Base-by-base conservation (phyloP, 2,113 vertebrate genomes). In the Sus scrofa region DNA sequence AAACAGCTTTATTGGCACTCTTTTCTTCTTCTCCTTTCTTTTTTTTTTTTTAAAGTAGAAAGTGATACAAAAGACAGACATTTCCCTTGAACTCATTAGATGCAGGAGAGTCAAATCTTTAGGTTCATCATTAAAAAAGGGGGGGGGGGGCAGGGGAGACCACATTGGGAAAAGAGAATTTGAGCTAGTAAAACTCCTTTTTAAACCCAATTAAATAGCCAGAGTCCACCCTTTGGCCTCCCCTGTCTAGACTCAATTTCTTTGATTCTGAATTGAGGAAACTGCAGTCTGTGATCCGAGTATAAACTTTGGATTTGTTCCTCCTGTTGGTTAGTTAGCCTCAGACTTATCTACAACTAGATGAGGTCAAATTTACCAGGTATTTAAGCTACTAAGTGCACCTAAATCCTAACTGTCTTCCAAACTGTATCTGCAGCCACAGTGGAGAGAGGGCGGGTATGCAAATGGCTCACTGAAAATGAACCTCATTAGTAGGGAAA, bases 31-130 rank as follows among this genome's bases (percentile, higher is more conserved):
- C 20, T 56, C n/a, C 56, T 56, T 12, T 32, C 24, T 54, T 56
- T 19, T n/a, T 78, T 70, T 34, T 39, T 77, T 27, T 52, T 70
- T n/a, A 5, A 22, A 62, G 39, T 56, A 74, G 34, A 87, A 92
- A 95, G 63, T 65, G 34, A 94, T 58, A 79, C 3, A 75, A 96
- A 94, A 87, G 93, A 78, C 50, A 94, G 81, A 34, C 34, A 5
- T 70, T 87, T 75, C 65, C 70, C 60, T 70, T 58, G 27, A 96
- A 60, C 26, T 20, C 26, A 77, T 52, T 32, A 54, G 34, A 70
- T 58, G 32, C 12, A 54, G 19, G 10, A 79, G 39, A 71, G 37
- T 62, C 58, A 62, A 62, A 93, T 73, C 13, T 89, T 85, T 34
- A 92, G 89, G 12, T 68, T 30, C 56, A 75, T 39, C 19, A 34